Percentiles rank a stretch among this genome's conserved stretches.
These are phyloP conservation scores for Danio kyathit DNA, from an alignment of 2,797 vertebrate species.

Conservation along the genomic window DNA sequence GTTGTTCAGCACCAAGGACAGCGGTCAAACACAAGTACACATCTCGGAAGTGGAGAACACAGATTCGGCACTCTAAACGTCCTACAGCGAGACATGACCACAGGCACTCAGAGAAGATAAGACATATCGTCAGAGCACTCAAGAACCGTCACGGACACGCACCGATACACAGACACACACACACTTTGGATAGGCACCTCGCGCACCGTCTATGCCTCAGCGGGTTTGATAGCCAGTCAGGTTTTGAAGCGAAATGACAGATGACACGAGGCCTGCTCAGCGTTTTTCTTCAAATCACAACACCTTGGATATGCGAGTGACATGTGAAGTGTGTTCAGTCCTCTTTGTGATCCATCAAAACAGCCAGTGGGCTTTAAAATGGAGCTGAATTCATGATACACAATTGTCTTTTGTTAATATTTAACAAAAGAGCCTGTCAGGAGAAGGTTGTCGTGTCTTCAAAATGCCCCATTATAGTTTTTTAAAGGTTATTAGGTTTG, in stretches of 20 bases:
- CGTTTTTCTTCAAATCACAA: conserved; percentile 28
- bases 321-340: conserved; percentile 12
- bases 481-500: no score
- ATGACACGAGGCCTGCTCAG: conserved; percentile 18
- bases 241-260: conserved; percentile 23
- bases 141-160: conserved; percentile 26
- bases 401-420: neutral
- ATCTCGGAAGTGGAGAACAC: neutral
- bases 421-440: neutral
- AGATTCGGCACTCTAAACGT: neutral
- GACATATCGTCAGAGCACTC: conserved; percentile 10
- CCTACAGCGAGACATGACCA: neutral
- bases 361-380: conserved; percentile 19
- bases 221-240: conserved; percentile 10
- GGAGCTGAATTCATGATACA: neutral
- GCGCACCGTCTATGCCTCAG: conserved; percentile 18
- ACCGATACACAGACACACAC: conserved; percentile 15
- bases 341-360: conserved; percentile 45
- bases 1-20: conserved; percentile 42
- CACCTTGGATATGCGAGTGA: conserved; percentile 37
- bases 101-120: conserved; percentile 6
- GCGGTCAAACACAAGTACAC: neutral
- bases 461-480: neutral
- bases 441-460: neutral
- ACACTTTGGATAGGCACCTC: neutral